phyloP scores from a whole-genome alignment of 1,140 invertebrate genomes.

The Condylostylus longicornis region DNA sequence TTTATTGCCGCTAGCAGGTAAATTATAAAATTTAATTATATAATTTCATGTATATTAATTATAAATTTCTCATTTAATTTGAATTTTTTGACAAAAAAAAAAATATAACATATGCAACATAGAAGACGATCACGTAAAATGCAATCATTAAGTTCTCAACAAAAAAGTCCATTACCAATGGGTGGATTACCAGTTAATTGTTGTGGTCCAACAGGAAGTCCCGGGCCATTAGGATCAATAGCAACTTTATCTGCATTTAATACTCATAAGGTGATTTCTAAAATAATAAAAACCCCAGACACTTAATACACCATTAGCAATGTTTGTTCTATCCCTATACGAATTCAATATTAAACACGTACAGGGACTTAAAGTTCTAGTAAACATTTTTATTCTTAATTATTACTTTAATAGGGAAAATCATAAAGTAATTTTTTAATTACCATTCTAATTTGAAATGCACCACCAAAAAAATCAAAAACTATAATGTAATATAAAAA shows the following conservation, averaged over 20 bases:
- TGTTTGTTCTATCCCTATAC: too few species aligned
- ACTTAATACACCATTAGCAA: too few species aligned
- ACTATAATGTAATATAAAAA: too few species aligned
- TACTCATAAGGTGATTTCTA: slow-evolving; percentile 45
- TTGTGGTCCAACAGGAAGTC: slow-evolving; percentile 58
- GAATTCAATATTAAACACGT: too few species aligned
- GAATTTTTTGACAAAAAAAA: not conserved
- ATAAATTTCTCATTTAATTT: not conserved
- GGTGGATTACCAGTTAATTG: slow-evolving; percentile 55
- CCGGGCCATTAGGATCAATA: slow-evolving; percentile 64
- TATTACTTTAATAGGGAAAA: too few species aligned
- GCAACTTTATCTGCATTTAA: slow-evolving; percentile 66
- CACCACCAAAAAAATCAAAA: too few species aligned
- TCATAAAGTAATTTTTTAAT: too few species aligned
- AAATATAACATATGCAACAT: too few species aligned
- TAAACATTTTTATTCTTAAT: too few species aligned
- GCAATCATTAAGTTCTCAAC: slow-evolving; percentile 51
- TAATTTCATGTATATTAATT: not conserved
- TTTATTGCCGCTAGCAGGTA: slow-evolving; percentile 67
- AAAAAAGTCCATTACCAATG: slow-evolving; percentile 51
- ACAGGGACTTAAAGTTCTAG: too few species aligned
- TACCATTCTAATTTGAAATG: too few species aligned
- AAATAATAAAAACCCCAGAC: too few species aligned
- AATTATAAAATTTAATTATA: slow-evolving; percentile 1
- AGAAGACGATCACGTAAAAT: slow-evolving; percentile 55